Conservation (phyloP, 2,888 invertebrate genomes). For the Tachina fera region DNA sequence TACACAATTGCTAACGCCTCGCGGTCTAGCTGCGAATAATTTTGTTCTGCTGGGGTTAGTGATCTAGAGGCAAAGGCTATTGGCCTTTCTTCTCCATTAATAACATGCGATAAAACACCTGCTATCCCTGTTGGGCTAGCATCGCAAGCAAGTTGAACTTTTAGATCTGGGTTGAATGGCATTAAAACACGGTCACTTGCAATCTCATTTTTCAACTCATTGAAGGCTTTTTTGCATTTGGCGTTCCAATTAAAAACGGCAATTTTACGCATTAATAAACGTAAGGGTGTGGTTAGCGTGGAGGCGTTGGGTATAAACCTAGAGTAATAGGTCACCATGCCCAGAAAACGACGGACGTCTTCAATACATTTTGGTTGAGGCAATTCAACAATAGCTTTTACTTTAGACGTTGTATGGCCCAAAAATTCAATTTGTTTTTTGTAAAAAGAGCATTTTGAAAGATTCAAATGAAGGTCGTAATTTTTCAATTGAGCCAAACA, state of each 20-base stretch:
- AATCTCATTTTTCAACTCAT: neutral
- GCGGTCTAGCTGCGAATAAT: too few relatives aligned
- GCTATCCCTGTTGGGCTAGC: too few relatives aligned
- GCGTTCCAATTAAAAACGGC: neutral
- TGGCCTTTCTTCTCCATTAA: too few relatives aligned
- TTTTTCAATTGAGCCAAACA: constrained; percentile 51
- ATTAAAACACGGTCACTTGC: too few relatives aligned
- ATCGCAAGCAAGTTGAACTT: too few relatives aligned
- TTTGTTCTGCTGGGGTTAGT: too few relatives aligned
- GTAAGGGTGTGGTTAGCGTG: neutral
- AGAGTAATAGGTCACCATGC: neutral
- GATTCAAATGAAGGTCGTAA: constrained; percentile 62
- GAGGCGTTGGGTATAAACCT: neutral
- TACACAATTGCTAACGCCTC: too few relatives aligned
- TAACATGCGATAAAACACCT: too few relatives aligned
- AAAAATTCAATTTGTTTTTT: constrained; percentile 54
- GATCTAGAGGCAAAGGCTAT: neutral
- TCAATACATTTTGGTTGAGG: neutral
- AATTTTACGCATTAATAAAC: neutral
- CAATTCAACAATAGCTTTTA: constrained; percentile 4
- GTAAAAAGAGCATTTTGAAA: constrained; percentile 25
- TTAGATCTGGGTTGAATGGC: too few relatives aligned
- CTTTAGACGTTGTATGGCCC: constrained; percentile 17
- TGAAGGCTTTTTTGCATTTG: neutral
- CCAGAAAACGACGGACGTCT: constrained; percentile 5